These are phyloP conservation scores for Mugil cephalus DNA, from an alignment of 2,113 vertebrate species.

Conservation along the genomic window DNA sequence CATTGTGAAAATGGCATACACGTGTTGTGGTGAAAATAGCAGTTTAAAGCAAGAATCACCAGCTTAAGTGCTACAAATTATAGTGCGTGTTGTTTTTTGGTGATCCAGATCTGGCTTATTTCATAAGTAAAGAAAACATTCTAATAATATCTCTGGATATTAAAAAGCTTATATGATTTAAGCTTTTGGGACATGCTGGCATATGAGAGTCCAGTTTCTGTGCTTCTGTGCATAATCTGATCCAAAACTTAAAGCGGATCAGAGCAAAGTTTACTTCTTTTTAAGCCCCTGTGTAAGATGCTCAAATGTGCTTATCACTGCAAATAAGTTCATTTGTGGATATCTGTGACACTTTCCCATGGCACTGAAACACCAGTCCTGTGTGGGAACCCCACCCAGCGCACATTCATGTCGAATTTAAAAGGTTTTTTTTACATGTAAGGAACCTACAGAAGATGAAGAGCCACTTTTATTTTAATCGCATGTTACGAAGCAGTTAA, in stretches of 20 bases:
- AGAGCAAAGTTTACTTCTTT: conserved; percentile 36
- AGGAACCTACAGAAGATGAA: not conserved
- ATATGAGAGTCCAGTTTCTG: conserved; percentile 4
- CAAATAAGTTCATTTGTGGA: conserved; percentile 57
- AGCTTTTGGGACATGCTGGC: conserved; percentile 15
- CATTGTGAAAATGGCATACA: too few species aligned
- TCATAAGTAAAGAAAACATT: conserved; percentile 25
- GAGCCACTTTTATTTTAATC: conserved; percentile 11
- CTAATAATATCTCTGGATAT: conserved; percentile 3
- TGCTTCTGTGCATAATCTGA: conserved; percentile 53
- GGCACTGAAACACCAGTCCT: conserved; percentile 31
- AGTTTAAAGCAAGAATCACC: not conserved
- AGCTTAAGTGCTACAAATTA: not conserved
- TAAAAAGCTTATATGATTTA: conserved; percentile 34
- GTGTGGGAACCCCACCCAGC: not conserved
- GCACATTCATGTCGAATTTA: too few species aligned
- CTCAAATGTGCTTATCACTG: conserved; percentile 42
- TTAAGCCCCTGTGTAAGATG: conserved; percentile 37
- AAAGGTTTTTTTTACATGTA: too few species aligned
- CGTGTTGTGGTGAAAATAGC: too few species aligned
- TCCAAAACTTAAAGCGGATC: conserved; percentile 56
- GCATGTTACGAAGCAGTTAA: conserved; percentile 24
- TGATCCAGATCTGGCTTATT: conserved; percentile 1
- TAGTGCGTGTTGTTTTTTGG: not conserved
- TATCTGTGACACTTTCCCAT: conserved; percentile 60